A percentile compares a stretch with the other conserved stretches of the same genome.
These are phyloP conservation scores for Hippoglossus stenolepis DNA, from an alignment of 2,113 vertebrate species.

Conservation along the genomic window DNA sequence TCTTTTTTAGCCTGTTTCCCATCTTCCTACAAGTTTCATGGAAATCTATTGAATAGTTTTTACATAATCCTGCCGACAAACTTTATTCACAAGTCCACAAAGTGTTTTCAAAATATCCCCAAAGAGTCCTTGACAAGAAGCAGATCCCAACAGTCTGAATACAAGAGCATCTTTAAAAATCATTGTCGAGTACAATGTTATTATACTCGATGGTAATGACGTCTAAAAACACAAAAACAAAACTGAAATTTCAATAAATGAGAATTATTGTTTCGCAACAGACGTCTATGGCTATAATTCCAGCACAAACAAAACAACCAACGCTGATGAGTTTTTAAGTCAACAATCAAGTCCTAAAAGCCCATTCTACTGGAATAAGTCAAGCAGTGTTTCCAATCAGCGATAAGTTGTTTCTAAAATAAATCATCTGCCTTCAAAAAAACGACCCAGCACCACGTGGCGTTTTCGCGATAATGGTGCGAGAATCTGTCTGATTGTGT, in stretches of 20 bases:
- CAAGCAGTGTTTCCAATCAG: not conserved
- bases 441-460: not conserved
- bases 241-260: not conserved
- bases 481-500: constrained; percentile 20
- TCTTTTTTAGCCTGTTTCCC: no score
- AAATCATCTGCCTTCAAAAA: constrained; percentile 10
- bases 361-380: constrained; percentile 7
- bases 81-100: no score
- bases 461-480: not conserved
- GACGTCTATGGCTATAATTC: not conserved
- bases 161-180: no score
- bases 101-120: no score
- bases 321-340: not conserved
- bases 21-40: no score
- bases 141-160: no score
- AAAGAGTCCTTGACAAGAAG: no score
- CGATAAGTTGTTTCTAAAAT: constrained; percentile 17
- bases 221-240: not conserved
- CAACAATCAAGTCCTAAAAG: not conserved
- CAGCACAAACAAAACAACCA: not conserved
- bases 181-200: not conserved
- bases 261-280: not conserved
- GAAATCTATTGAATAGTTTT: no score
- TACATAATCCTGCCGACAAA: no score
- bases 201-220: not conserved